A percentile compares a stretch with the other conserved stretches of the same genome.
phyloP scores from a whole-genome alignment of 2,113 vertebrate genomes.

The Pseudorectes ferrugineus region DNA sequence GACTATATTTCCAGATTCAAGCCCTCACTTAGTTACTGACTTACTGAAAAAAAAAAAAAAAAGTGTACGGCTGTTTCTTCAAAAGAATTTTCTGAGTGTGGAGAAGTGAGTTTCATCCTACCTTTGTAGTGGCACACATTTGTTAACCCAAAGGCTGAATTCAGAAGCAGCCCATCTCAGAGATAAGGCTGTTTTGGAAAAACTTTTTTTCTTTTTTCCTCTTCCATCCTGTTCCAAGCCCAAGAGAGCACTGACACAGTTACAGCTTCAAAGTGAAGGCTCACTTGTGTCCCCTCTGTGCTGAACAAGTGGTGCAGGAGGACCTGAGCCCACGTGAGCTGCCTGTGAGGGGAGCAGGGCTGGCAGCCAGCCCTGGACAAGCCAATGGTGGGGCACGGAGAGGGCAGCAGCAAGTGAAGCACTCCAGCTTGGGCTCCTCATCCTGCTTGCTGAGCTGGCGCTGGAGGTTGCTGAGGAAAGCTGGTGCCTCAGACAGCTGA shows the following conservation, averaged over 20 bases:
- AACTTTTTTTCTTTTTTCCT: background rate
- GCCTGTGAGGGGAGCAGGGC: background rate
- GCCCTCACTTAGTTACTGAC: background rate
- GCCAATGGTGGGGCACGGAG: fast-evolving
- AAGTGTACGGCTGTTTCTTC: background rate
- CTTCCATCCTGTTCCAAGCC: background rate
- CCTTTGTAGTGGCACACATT: background rate
- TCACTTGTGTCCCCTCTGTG: background rate
- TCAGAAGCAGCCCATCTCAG: background rate
- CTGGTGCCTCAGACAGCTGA: background rate
- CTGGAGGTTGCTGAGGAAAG: background rate
- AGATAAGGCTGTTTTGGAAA: background rate
- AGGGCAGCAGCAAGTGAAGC: fast-evolving
- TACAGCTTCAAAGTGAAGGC: background rate
- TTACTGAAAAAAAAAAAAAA: background rate
- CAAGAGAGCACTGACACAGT: background rate
- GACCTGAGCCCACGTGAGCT: background rate
- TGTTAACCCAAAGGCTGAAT: background rate
- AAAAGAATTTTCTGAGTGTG: background rate
- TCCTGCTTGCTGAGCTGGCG: fast-evolving
- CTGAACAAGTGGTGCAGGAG: background rate
- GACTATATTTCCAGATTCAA: background rate
- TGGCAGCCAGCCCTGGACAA: fast-evolving
- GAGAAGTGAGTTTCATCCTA: background rate
- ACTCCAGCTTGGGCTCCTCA: background rate